Percentiles rank a stretch among this genome's conserved stretches.
Conservation (phyloP, 2,888 invertebrate species). For the Hypsopygia costalis region DNA sequence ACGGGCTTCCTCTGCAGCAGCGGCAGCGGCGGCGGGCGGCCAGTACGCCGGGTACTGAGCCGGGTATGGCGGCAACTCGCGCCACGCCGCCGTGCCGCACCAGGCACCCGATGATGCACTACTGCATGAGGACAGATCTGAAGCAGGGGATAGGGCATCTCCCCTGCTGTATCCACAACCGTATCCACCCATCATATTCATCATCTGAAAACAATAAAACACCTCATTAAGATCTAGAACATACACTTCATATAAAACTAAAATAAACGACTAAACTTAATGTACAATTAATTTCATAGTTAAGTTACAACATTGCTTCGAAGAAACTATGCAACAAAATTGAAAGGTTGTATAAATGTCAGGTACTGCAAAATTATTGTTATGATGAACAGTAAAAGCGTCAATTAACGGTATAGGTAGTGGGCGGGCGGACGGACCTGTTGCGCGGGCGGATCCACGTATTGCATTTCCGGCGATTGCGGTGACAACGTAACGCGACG, state of each 20-base stretch:
- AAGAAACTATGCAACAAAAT: too few relatives aligned
- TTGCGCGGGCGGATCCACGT: slow-evolving; percentile 76
- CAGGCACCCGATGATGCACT: slow-evolving; percentile 64
- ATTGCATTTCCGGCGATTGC: slow-evolving; percentile 72
- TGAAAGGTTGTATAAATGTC: too few relatives aligned
- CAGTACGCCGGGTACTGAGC: slow-evolving; percentile 73
- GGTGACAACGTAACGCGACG: slow-evolving; percentile 69
- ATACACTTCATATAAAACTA: too few relatives aligned
- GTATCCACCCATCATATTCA: slow-evolving; percentile 68
- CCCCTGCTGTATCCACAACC: slow-evolving; percentile 70
- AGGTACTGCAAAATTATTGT: slow-evolving; percentile 2
- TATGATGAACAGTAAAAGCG: slow-evolving; percentile 18
- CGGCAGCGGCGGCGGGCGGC: slow-evolving; percentile 60
- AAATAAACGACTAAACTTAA: too few relatives aligned
- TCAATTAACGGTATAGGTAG: slow-evolving; percentile 36
- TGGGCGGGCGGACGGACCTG: slow-evolving; percentile 74
- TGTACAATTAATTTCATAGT: slow-evolving; percentile 3
- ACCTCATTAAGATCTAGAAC: background rate
- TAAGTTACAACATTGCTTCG: background rate
- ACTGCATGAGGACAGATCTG: slow-evolving; percentile 67
- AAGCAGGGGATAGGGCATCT: slow-evolving; percentile 73
- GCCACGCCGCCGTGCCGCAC: slow-evolving; percentile 63
- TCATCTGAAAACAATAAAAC: slow-evolving; percentile 54
- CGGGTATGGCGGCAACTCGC: slow-evolving; percentile 63
- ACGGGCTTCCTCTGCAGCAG: slow-evolving; percentile 64